A percentile compares a stretch with the other conserved stretches of the same genome.
These are phyloP conservation scores for Apeltes quadracus DNA, from an alignment of 2,113 vertebrate species.

Conservation along the genomic window DNA sequence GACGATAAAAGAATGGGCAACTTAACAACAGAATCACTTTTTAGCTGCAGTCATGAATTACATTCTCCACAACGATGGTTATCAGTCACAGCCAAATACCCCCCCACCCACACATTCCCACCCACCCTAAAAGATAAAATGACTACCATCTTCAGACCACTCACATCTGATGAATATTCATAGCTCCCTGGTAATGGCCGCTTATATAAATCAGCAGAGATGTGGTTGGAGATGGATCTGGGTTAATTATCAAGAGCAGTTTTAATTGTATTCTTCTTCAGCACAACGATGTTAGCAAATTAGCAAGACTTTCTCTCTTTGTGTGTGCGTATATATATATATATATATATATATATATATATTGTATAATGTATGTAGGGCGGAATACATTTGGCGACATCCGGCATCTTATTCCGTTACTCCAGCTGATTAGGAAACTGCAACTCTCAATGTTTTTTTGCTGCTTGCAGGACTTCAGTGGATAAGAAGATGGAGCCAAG, in stretches of 20 bases:
- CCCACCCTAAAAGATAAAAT: slow-evolving; percentile 64
- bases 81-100: slow-evolving; percentile 53
- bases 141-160: slow-evolving; percentile 61
- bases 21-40: slow-evolving; percentile 54
- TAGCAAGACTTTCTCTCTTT: slow-evolving; percentile 49
- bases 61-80: slow-evolving; percentile 46
- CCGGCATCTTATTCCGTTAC: slow-evolving; percentile 34
- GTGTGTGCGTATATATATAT: too few species aligned
- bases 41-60: slow-evolving; percentile 60
- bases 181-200: slow-evolving; percentile 62
- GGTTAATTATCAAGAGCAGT: slow-evolving; percentile 78
- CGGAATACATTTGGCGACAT: slow-evolving; percentile 32
- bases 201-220: slow-evolving; percentile 77
- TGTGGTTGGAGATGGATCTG: slow-evolving; percentile 69
- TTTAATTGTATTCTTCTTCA: slow-evolving; percentile 77
- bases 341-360: too few species aligned
- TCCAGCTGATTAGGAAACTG: slow-evolving; percentile 37
- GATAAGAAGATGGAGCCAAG: slow-evolving; percentile 58
- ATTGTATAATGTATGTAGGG: not conserved
- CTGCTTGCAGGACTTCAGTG: slow-evolving; percentile 56
- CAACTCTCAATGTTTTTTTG: slow-evolving; percentile 33
- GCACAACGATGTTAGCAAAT: slow-evolving; percentile 65
- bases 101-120: slow-evolving; percentile 37
- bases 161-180: slow-evolving; percentile 74
- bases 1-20: slow-evolving; percentile 49